Evolutionary conservation across 2,888 invertebrate genomes (phyloP), one percentile per base, ranked within the genome.

Genomic region (Rhagonycha fulva): DNA sequence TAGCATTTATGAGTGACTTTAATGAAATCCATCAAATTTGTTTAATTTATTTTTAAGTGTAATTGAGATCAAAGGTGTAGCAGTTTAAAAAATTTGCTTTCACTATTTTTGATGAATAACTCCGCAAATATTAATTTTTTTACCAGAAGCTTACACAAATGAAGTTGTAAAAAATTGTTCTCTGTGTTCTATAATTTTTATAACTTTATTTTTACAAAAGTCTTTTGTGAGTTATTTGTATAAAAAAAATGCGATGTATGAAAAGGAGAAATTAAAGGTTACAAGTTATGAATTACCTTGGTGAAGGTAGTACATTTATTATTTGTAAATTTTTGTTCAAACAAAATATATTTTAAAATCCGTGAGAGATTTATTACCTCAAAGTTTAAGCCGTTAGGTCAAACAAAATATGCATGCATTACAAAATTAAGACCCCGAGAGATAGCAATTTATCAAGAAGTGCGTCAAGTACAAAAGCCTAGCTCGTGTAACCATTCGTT

Each of bases 391-490:
- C n/a, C n/a, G 47, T 47, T 47, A 47, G 47, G 47, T 47, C 47
- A 47, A 47, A 47, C 47, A 47, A 47, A 47, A 66, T n/a, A 66
- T 19, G 63, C 63, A 66, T 66, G 26, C 63, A 66, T 71, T 72
- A 72, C 63, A 72, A 68, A 67, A 72, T 72, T 72, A 61, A 68
- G 61, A 67, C 61, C 61, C 61, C 62, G 62, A 68, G 47, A 72
- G 72, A 72, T 62, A 67, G 26, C 68, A 68, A 72, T 72, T 72
- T 72, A 68, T 72, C 72, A 72, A 67, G 72, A 68, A 68, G 60
- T 67, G 68, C 62, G 72, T 72, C 72, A 72, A 62, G 61, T 62
- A 68, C 72, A 72, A 66, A 68, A 68, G 67, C 66, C 61, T 67
- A 7, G 67, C 26, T 66, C 67, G 66, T 32, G 30, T 26, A 60